Base-by-base conservation (phyloP, 2,113 vertebrate genomes). In the Carassius gibelio region DNA sequence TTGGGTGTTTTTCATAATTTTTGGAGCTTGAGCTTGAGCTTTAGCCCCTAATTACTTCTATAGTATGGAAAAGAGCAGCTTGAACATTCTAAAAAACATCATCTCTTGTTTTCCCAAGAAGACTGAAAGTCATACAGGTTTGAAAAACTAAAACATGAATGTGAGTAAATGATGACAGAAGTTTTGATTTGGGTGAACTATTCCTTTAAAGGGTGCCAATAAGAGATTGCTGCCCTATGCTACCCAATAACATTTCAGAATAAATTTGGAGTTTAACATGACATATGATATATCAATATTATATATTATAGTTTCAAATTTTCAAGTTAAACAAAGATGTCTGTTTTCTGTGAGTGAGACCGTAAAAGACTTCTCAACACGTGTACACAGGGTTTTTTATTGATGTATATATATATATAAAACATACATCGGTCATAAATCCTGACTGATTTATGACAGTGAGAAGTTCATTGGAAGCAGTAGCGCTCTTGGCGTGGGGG, bases 381-480 rank as follows among this genome's bases (percentile, higher is more conserved):
- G 9, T 81, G 74, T 26, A 83, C 13, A 68, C 52, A 50, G 50
- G 21, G 19, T 57, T 72, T 71, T 55, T 83, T 52, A 59, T 42
- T 72, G 81, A 83, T 83, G 81, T 83, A 83, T 72, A 72, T 72
- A 72, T 78, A 72, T 83, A 72, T 79, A 14, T 82, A 74, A 57
- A 38, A 78, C 79, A 82, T 59, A 74, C 38, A 57, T n/a, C 30
- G 3, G 59, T 38, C 26, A 57, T 75, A 75, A 57, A 62, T 62
- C 75, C 36, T 59, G 66, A 72, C 52, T 75, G 50, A 87, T 78
- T 87, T 83, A 72, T 83, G 81, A 82, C 81, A 72, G 75, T 68
- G 59, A 71, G 68, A 34, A 83, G 68, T 30, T 82, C 66, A 84
- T 81, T 48, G 48, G 66, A 62, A 72, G 26, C 50, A 61, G 75